Percentiles rank a stretch among this genome's conserved stretches.
These are phyloP conservation scores for Tachyglossus aculeatus DNA, from an alignment of 2,797 vertebrate genomes.

Conservation along the genomic window DNA sequence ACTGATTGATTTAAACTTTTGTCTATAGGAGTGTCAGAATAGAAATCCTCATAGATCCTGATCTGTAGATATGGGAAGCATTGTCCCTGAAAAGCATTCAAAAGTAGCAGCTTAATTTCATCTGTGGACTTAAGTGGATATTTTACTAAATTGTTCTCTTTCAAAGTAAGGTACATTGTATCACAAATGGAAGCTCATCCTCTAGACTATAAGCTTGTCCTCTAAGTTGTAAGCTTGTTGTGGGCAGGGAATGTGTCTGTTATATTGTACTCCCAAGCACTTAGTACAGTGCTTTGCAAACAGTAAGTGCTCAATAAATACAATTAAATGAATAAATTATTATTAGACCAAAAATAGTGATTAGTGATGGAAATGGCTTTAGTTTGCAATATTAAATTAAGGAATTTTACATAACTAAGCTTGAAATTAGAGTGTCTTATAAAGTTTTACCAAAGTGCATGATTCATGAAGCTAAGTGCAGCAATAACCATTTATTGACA, in stretches of 20 bases:
- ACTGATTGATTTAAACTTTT: slow-evolving; percentile 22
- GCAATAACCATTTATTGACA: slow-evolving; percentile 41
- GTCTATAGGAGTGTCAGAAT: slow-evolving; percentile 26
- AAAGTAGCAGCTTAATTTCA: slow-evolving; percentile 52
- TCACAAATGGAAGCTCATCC: no score
- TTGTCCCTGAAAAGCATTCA: slow-evolving; percentile 4
- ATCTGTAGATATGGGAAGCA: slow-evolving; percentile 29
- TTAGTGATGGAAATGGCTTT: slow-evolving; percentile 26
- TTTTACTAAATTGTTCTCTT: slow-evolving; percentile 35
- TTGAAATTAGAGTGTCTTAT: slow-evolving; percentile 33
- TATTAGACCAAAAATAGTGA: slow-evolving; percentile 21
- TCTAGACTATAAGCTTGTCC: no score
- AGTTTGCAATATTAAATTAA: slow-evolving; percentile 30
- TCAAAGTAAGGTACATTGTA: slow-evolving; percentile 52
- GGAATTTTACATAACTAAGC: not conserved
- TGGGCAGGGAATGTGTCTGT: no score
- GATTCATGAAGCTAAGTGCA: slow-evolving; percentile 25
- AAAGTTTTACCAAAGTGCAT: slow-evolving; percentile 16
- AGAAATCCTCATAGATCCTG: slow-evolving; percentile 24
- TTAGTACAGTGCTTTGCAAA: no score
- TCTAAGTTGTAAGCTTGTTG: no score
- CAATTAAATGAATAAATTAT: no score
- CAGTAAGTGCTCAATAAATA: no score
- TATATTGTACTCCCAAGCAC: no score
- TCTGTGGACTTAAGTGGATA: slow-evolving; percentile 50